These are phyloP conservation scores for Eira barbara DNA, from an alignment of 2,113 vertebrate species.

Conservation along the genomic window DNA sequence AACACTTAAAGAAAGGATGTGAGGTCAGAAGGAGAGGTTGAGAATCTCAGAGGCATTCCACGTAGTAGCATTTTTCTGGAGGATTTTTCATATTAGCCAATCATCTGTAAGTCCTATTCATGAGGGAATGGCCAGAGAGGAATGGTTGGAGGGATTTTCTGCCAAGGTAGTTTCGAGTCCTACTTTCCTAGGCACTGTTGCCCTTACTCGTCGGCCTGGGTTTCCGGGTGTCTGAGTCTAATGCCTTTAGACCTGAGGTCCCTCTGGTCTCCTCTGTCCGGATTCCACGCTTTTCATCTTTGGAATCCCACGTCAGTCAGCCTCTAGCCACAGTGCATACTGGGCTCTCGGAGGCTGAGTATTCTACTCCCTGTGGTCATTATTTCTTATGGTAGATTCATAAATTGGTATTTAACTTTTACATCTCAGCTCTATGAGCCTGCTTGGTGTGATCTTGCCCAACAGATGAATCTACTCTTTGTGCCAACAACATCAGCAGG, in stretches of 20 bases:
- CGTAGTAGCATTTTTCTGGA: not conserved
- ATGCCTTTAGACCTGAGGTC: not conserved
- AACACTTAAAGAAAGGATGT: conserved; percentile 48
- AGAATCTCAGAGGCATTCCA: not conserved
- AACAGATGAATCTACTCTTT: not conserved
- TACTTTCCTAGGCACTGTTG: not conserved
- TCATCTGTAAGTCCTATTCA: not conserved
- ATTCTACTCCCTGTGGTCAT: not conserved
- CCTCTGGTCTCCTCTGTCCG: not conserved
- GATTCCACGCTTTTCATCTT: not conserved
- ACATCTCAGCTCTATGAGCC: not conserved
- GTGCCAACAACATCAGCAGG: not conserved
- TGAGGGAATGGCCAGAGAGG: not conserved
- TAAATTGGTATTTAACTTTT: not conserved
- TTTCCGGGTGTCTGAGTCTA: not conserved
- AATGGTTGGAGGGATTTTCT: not conserved
- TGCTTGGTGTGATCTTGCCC: not conserved
- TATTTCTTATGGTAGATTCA: not conserved
- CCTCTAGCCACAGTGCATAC: not conserved
- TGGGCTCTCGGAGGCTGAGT: not conserved
- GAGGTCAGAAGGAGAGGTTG: not conserved
- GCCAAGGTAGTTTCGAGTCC: not conserved
- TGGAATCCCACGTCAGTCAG: not conserved
- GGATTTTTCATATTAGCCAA: not conserved
- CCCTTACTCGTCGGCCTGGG: not conserved